Evolutionary conservation across 1,140 invertebrate genomes (phyloP), one percentile per base, ranked within the genome.

Genomic region (Eciton burchellii): DNA sequence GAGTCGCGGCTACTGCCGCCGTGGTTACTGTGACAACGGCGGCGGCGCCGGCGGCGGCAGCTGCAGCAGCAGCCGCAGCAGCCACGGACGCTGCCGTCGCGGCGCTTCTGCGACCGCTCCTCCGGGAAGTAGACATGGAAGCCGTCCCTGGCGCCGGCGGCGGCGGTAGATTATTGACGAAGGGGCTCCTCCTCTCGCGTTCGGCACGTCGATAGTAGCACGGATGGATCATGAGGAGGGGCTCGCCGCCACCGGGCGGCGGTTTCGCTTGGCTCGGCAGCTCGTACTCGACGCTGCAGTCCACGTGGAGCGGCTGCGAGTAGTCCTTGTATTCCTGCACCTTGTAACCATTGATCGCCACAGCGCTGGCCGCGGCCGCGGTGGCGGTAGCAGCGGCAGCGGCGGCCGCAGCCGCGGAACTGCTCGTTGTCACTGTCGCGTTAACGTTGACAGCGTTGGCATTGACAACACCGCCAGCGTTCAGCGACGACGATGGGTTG

Each of bases 201-300:
- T 97, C 96, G 91, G 97, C 96, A 92, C 97, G 96, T 77, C 96
- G 94, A 94, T 97, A 97, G 92, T 97, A 97, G 88, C 96, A 97
- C n/a, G 97, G 97, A 94, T 97, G 97, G 91, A 97, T 97, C 96
- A 97, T 97, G 66, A 97, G 95, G 86, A 97, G 94, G 26, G 97
- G 97, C 90, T 97, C 97, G 74, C 96, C 95, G 82, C 96, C 96
- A 41, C 96, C 96, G 85, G 96, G 96, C 82, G 97, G 97, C 77
- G 97, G 97, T 91, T 97, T 97, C 43, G 97, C 96, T 92, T 97
- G 96, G 89, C 97, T 97, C 74, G 97, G 97, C 89, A 97, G 94
- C 93, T 97, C 97, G 94, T 97, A 97, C 93, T 97, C 97, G 77
- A 97, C 97, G 94, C 96, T 97, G 94, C 97, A 97, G 92, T 97